These are phyloP conservation scores for Adineta ricciae DNA, from an alignment of 2,888 invertebrate species.

Conservation along the genomic window DNA sequence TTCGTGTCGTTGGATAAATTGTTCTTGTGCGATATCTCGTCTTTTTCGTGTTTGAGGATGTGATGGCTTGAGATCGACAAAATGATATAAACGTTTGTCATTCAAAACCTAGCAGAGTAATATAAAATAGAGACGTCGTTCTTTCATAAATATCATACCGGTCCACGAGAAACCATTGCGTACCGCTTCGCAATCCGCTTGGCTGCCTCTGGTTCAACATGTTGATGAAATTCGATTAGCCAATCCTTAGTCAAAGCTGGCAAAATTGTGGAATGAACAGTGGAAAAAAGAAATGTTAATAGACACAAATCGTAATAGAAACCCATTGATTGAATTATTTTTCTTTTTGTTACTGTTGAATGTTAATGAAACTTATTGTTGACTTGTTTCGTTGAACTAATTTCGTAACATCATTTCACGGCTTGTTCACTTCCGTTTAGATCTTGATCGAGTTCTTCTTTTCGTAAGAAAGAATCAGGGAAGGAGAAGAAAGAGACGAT, in stretches of 20 bases:
- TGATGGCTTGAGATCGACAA: background rate
- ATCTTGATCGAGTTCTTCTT: background rate
- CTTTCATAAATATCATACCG: background rate
- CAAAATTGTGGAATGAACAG: background rate
- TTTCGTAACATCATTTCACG: background rate
- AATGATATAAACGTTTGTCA: conserved; percentile 4
- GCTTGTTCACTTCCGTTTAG: background rate
- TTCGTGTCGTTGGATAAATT: background rate
- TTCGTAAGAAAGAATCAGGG: background rate
- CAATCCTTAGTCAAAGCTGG: background rate
- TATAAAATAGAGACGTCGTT: background rate
- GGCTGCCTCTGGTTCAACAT: background rate
- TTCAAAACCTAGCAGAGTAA: background rate
- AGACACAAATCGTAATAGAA: background rate
- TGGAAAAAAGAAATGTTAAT: background rate
- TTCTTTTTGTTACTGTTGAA: no score
- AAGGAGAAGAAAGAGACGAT: background rate
- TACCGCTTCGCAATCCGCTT: conserved; percentile 12
- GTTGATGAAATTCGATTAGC: conserved; percentile 5
- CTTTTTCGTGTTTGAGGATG: background rate
- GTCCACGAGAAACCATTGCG: background rate
- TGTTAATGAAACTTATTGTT: background rate
- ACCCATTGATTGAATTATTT: background rate
- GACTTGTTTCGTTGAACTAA: background rate
- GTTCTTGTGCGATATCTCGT: conserved; percentile 8